Conservation (phyloP, 2,888 invertebrate species). For the Choristoneura rosaceana region DNA sequence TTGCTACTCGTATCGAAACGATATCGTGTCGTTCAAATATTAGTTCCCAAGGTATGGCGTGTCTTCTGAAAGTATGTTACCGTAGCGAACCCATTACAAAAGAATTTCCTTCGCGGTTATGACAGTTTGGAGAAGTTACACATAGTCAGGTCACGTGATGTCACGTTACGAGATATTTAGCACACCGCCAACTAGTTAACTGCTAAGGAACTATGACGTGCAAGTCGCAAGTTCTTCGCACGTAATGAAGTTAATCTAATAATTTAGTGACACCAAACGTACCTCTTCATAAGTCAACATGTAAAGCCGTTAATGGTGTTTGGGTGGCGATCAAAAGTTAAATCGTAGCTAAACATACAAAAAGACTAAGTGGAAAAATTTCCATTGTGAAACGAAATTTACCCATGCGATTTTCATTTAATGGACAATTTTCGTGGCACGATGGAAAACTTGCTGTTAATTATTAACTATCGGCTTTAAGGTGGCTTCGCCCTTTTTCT, state of each 20-base stretch:
- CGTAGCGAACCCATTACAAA: conserved; percentile 34
- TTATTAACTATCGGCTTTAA: no score
- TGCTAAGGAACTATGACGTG: conserved; percentile 31
- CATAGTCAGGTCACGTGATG: conserved; percentile 38
- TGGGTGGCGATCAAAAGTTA: neutral
- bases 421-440: no score
- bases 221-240: conserved; percentile 32
- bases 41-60: conserved; percentile 33
- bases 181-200: conserved; percentile 32
- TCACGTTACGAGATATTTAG: conserved; percentile 38
- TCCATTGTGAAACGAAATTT: no score
- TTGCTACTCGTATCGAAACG: neutral
- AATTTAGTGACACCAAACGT: conserved; percentile 20
- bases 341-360: no score
- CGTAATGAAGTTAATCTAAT: conserved; percentile 40
- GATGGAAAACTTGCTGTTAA: no score
- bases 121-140: conserved; percentile 40
- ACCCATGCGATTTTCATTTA: no score
- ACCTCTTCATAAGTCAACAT: conserved; percentile 13
- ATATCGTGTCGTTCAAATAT: conserved; percentile 22
- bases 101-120: conserved; percentile 39
- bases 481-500: no score
- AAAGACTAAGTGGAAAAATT: no score
- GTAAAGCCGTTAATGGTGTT: conserved; percentile 16
- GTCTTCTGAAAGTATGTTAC: conserved; percentile 31